Conservation (phyloP, 2,113 vertebrate genomes). For the Caretta caretta region DNA sequence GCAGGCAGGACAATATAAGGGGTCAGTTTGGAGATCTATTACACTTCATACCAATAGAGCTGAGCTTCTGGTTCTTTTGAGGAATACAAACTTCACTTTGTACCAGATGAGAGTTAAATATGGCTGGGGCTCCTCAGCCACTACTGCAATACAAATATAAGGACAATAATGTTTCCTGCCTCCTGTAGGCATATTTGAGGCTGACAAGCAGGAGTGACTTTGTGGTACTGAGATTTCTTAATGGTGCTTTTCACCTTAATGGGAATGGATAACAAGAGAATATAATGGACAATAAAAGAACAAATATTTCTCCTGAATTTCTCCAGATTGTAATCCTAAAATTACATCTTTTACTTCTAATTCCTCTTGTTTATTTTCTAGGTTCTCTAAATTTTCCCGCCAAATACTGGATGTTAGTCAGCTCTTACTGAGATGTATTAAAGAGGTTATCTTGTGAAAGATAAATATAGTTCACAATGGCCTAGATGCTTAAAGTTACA, state of each 20-base stretch:
- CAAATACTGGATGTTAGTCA: neutral
- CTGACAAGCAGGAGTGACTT: neutral
- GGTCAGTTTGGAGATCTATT: slow-evolving; percentile 29
- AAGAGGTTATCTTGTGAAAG: neutral
- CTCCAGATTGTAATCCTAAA: neutral
- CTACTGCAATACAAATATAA: neutral
- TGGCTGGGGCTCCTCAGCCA: neutral
- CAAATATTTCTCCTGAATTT: neutral
- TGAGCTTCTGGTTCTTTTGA: neutral
- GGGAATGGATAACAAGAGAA: neutral
- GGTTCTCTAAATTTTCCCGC: neutral
- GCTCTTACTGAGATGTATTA: neutral
- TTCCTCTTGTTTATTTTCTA: neutral
- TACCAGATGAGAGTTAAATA: neutral
- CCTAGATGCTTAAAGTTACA: neutral
- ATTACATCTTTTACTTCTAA: neutral
- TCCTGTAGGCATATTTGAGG: neutral
- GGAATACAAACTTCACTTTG: neutral
- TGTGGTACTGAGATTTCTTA: neutral
- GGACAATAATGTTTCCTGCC: neutral
- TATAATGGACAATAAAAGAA: neutral
- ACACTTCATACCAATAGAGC: neutral
- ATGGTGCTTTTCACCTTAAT: neutral
- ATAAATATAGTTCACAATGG: neutral
- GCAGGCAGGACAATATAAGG: neutral